Evolutionary conservation across 2,797 vertebrate species (phyloP).

Genomic region (Mormyrus hasselquistii): DNA sequence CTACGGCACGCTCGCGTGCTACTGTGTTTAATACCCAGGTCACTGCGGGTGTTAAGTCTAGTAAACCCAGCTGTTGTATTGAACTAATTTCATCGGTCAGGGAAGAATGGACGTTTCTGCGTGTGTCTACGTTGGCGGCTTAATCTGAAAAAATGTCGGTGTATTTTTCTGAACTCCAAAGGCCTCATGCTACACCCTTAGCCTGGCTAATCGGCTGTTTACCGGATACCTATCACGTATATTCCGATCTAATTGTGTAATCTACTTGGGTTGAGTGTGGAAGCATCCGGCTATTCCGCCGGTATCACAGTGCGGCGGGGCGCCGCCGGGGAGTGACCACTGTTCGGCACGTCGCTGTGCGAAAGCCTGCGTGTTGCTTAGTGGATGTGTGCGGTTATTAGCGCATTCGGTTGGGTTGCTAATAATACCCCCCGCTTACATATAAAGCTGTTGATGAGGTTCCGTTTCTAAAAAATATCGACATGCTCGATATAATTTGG

Average conservation of each 20-base stretch:
- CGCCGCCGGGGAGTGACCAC: not conserved
- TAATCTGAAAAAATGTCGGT: not conserved
- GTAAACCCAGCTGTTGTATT: not conserved
- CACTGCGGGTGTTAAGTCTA: not conserved
- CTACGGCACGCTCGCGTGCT: not conserved
- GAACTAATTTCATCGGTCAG: not conserved
- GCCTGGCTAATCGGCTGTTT: conserved; percentile 49
- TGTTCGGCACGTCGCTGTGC: not conserved
- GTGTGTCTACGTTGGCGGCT: not conserved
- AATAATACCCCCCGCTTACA: not conserved
- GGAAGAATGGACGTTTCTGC: not conserved
- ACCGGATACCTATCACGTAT: conserved; percentile 40
- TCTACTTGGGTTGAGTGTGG: conserved; percentile 47
- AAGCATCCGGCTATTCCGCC: not conserved
- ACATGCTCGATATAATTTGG: not conserved
- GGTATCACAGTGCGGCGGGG: not conserved
- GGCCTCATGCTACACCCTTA: conserved; percentile 22
- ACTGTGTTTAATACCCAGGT: not conserved
- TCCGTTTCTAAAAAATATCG: not conserved
- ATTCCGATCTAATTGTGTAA: conserved; percentile 65
- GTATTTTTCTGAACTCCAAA: conserved; percentile 8
- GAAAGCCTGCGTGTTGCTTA: not conserved
- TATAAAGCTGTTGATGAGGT: not conserved
- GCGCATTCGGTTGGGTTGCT: not conserved
- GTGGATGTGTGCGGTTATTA: not conserved